Base-by-base conservation (phyloP, 2,888 invertebrate species). In the Zygaena filipendulae region DNA sequence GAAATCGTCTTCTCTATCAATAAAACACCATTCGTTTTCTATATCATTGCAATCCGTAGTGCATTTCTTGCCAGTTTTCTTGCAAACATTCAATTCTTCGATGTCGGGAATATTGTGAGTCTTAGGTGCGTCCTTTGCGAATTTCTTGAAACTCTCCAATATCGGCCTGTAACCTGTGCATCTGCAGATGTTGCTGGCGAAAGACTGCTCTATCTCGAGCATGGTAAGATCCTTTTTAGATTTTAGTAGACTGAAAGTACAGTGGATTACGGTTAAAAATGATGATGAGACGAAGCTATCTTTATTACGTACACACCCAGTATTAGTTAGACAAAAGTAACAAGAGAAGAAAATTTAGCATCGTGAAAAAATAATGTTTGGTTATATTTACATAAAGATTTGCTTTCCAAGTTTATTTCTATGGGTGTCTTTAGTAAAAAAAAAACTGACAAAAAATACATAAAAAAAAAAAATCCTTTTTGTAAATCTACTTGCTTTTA, bases 101-200 rank as follows among this genome's bases (percentile, higher is more conserved):
- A 79, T 70, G 20, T 79, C 87, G 0, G 52, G 27, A 14, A 84
- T 63, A 25, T 60, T 58, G 10, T 71, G 52, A n/a, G 37, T 27
- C 18, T 47, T 32, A 1, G 81, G 68, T 7, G 82, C 80, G 43
- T 87, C 87, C 3, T 49, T 63, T 1, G 86, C 86, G 40, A 88
- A 85, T 1, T 85, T 83, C 52, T 90, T 90, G 60, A 90, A 88
- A 2, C 89, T 84, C 46, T 90, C 88, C 21, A 90, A 55, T 27
- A 91, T 91, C 1, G 90, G 84, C 6, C 90, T 74, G 49, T 88
- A 90, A 1, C 90, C 90, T 1, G 91, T 91, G 52, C 91, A 91
- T 20, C 91, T 81, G 40, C 91, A 91, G 16, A 90, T 83, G 42
- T 90, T 89, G 23, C 89, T 84, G 2, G 86, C 88, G 38, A 90